Percentiles rank a stretch among this genome's conserved stretches.
phyloP scores from a whole-genome alignment of 2,113 vertebrate genomes.

The Arothron firmamentum region DNA sequence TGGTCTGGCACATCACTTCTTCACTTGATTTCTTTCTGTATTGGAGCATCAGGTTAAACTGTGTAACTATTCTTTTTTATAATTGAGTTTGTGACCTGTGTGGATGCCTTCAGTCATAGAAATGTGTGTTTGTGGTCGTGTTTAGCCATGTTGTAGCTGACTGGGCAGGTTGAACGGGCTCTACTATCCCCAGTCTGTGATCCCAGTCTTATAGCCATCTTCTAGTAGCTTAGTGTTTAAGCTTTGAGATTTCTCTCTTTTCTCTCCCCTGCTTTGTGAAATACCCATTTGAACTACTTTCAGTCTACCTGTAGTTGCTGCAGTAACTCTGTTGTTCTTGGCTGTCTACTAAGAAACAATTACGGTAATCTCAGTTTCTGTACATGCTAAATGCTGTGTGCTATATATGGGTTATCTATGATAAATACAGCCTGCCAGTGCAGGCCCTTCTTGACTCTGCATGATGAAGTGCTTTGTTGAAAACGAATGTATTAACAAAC shows the following conservation, averaged over 20 bases:
- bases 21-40: slow-evolving; percentile 3
- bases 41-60: background rate
- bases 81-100: background rate
- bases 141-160: slow-evolving; percentile 20
- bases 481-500: too few relatives aligned
- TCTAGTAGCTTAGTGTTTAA: slow-evolving; percentile 34
- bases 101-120: slow-evolving; percentile 5
- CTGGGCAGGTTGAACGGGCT: slow-evolving; percentile 46
- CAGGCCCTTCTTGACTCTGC: too few relatives aligned
- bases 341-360: background rate
- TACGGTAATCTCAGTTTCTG: too few relatives aligned
- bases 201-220: slow-evolving; percentile 61
- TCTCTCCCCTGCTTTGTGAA: slow-evolving; percentile 12
- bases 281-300: slow-evolving; percentile 8
- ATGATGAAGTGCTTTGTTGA: too few relatives aligned
- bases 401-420: background rate
- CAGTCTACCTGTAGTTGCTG: background rate
- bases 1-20: slow-evolving; percentile 18
- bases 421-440: background rate
- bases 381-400: background rate
- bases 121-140: slow-evolving; percentile 14
- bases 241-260: slow-evolving; percentile 9
- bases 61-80: slow-evolving; percentile 10
- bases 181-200: slow-evolving; percentile 43
- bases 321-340: background rate